These are phyloP conservation scores for Drosophila virilis DNA, from an alignment of 1,140 invertebrate genomes.

Conservation along the genomic window DNA sequence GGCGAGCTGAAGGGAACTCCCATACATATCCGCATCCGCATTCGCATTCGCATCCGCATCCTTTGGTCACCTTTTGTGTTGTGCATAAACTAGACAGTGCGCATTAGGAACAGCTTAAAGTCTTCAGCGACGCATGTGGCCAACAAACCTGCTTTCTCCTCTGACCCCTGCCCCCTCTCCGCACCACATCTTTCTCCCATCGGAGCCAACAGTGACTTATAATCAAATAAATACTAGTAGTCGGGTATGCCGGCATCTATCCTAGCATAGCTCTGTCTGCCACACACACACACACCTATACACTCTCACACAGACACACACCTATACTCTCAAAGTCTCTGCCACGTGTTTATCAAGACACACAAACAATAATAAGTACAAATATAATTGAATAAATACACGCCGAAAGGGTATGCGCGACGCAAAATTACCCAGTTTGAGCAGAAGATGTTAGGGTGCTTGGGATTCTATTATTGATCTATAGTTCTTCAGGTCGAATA, in stretches of 20 bases:
- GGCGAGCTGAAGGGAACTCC: constrained; percentile 7
- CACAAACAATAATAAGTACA: constrained; percentile 14
- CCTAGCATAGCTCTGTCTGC: not conserved
- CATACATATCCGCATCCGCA: not conserved
- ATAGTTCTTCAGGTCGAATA: too few relatives aligned
- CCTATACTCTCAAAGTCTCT: constrained; percentile 8
- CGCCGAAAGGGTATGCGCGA: constrained; percentile 7
- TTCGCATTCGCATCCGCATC: constrained; percentile 16
- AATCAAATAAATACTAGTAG: constrained; percentile 69
- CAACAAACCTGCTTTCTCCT: not conserved
- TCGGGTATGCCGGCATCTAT: not conserved
- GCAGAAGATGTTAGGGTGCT: not conserved
- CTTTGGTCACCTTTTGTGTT: constrained; percentile 69
- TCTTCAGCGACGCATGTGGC: constrained; percentile 63
- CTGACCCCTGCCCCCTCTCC: not conserved
- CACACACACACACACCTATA: constrained; percentile 8
- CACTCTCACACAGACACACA: not conserved
- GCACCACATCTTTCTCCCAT: too few relatives aligned
- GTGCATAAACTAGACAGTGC: constrained; percentile 65
- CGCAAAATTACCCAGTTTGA: not conserved
- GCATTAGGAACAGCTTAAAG: constrained; percentile 79
- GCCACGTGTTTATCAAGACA: constrained; percentile 68
- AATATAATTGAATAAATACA: constrained; percentile 1
- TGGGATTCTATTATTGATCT: too few relatives aligned
- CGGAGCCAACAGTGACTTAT: constrained; percentile 35